Base-by-base conservation (phyloP, 2,888 invertebrate species). In the Selenia dentaria region DNA sequence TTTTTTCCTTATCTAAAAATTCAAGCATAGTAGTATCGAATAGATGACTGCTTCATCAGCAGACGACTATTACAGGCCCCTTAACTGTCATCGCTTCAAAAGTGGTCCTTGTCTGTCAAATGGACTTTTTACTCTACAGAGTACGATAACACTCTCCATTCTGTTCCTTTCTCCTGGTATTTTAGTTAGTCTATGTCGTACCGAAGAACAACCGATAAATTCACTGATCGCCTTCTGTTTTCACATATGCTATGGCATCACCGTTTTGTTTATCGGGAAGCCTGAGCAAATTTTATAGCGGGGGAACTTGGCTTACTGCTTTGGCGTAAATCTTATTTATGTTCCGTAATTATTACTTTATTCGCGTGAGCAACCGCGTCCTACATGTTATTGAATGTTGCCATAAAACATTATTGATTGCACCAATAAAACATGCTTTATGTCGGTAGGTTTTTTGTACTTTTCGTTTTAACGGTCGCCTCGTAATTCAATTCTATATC, bases 361-460 rank as follows among this genome's bases (percentile, higher is more conserved):
- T 83, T 70, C 83, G 86, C 79, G 70, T 73, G 80, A 83, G 75
- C 75, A 70, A 80, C 77, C 73, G 70, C 70, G 70, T 70, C 65
- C 74, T 78, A 77, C 76, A 76, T 80, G 79, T 81, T 88, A 88
- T 87, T 86, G 86, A 86, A 86, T 83, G 84, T 71, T 73, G 70
- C 80, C 75, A 86, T 88, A 85, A 87, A 84, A 79, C 80, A 83
- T 85, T 84, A 87, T 88, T 85, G 87, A 89, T 87, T 62, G 79
- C 61, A 22, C 68, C 74, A 74, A 83, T 88, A 87, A 88, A 87
- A 81, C 60, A 71, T 80, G 74, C 66, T 87, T 86, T 88, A 84
- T 83, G 77, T 63, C 36, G 25, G 62, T 27, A 57, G 67, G 64
- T 67, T 66, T 74, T 74, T 77, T 77, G 6, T 80, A 77, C 74